Evolutionary conservation across 2,888 invertebrate genomes (phyloP), one percentile per base, ranked within the genome.

Genomic region (Dromius quadrimaculatus): DNA sequence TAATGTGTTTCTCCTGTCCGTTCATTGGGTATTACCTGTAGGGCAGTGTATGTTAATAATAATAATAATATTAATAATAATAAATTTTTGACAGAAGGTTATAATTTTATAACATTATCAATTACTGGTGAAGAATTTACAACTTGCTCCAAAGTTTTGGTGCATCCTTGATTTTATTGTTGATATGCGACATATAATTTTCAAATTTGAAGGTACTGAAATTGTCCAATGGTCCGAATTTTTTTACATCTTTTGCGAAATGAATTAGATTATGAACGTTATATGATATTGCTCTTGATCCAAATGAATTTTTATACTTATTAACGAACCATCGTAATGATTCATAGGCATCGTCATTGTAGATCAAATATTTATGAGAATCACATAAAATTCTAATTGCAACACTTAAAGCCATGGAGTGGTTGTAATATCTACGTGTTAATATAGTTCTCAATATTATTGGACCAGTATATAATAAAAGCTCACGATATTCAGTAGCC

Each of bases 181-280:
- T n/a, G n/a, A n/a, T n/a, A n/a, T n/a, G n/a, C n/a, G 2, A 22
- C 54, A 68, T 70, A 45, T 61, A 23, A 59, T 61, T 69, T 69
- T 69, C 61, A 34, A 41, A 69, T 32, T 41, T 22, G 63, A 70
- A 63, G 13, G 50, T 11, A 50, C 63, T 70, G 41, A 62, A 63
- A 13, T 8, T 32, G 59, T 71, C 65, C 17, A 71, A 9, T 22
- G 38, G 38, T 34, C 70, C 71, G 19, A 71, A 43, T 41, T 36
- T 54, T 11, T 62, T 28, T 22, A 73, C 64, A 57, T 66, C 68
- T 45, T 72, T 36, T 32, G 68, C 59, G 13, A 74, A 15, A 63
- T 73, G 73, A 23, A 73, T 20, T 43, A 71, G 64, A 63, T 64
- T 70, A 41, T 74, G 74, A 36, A 74, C 68, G 70, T 73, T 73